Evolutionary conservation across 1,140 invertebrate species (phyloP).

Genomic region (Lutraria rhynchaena): DNA sequence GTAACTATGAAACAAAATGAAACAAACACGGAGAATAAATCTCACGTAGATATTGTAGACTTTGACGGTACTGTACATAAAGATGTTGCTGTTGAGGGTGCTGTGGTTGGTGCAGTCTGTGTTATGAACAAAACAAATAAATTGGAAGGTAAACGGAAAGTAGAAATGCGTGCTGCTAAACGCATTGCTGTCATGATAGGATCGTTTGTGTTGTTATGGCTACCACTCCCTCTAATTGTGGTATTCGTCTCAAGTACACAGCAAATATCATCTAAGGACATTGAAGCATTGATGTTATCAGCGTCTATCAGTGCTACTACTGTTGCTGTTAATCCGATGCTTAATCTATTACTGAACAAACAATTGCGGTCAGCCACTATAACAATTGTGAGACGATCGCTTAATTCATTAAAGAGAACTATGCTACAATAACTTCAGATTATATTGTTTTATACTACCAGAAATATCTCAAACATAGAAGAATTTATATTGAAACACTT

Average conservation of each 20-base stretch:
- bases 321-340: constrained; percentile 37
- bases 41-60: constrained; percentile 55
- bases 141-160: constrained; percentile 57
- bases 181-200: constrained; percentile 62
- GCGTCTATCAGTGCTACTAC: constrained; percentile 31
- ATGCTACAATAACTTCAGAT: background rate
- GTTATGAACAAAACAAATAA: constrained; percentile 65
- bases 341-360: constrained; percentile 52
- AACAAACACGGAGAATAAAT: constrained; percentile 5
- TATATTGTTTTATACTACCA: too few relatives aligned
- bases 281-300: constrained; percentile 19
- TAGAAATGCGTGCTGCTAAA: constrained; percentile 65
- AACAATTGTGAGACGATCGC: background rate
- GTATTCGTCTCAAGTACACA: constrained; percentile 22
- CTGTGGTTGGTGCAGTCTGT: constrained; percentile 63
- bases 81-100: constrained; percentile 19
- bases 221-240: constrained; percentile 60
- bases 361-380: constrained; percentile 38
- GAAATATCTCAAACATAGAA: too few relatives aligned
- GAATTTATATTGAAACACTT: too few relatives aligned
- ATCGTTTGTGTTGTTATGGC: constrained; percentile 62
- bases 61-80: constrained; percentile 65
- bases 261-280: constrained; percentile 13
- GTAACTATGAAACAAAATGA: too few relatives aligned
- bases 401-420: constrained; percentile 19